Conservation (phyloP, 1,140 invertebrate species). For the Parasteatoda tepidariorum region DNA sequence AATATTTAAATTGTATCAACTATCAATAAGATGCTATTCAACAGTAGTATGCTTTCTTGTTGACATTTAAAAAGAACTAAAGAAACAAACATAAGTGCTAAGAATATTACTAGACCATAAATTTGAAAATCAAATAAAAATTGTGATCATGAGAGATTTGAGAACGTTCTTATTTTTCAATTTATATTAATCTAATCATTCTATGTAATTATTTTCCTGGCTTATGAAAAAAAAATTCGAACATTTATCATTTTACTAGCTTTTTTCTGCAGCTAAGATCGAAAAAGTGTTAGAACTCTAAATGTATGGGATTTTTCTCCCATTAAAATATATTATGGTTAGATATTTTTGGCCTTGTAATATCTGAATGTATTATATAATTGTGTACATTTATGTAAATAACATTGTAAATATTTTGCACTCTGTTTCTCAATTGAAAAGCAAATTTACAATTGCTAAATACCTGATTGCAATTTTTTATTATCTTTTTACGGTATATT, state of each 20-base stretch:
- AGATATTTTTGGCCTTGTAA: slow-evolving; percentile 6
- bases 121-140: too few relatives aligned
- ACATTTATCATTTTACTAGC: background rate
- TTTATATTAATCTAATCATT: background rate
- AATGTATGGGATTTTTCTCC: slow-evolving; percentile 32
- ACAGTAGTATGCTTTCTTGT: too few relatives aligned
- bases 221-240: background rate
- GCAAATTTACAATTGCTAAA: background rate
- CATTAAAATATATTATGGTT: background rate
- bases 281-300: slow-evolving; percentile 21
- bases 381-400: slow-evolving; percentile 38
- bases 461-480: background rate
- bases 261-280: slow-evolving; percentile 30
- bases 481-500: too few relatives aligned
- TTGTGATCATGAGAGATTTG: background rate
- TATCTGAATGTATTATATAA: slow-evolving; percentile 32
- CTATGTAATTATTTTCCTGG: background rate
- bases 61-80: too few relatives aligned
- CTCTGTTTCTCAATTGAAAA: background rate
- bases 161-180: background rate
- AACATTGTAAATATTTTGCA: slow-evolving; percentile 23
- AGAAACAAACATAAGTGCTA: too few relatives aligned
- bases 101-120: too few relatives aligned
- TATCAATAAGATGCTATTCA: too few relatives aligned
- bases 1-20: too few relatives aligned